Evolutionary conservation across 2,888 invertebrate genomes (phyloP).

Genomic region (Aspidapion aeneum): DNA sequence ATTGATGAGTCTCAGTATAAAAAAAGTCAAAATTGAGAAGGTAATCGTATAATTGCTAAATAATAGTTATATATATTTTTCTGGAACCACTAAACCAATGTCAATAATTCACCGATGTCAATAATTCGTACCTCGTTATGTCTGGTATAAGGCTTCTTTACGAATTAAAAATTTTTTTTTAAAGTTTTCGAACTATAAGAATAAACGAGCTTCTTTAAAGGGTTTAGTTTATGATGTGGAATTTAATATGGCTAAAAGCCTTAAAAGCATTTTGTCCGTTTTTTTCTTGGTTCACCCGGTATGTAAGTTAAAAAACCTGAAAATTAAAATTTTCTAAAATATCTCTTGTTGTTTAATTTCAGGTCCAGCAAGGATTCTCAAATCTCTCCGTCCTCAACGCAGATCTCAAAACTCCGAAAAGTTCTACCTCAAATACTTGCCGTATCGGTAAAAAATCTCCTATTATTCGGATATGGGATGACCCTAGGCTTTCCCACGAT

Average conservation of each 20-base stretch:
- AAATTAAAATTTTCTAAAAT: too few species aligned
- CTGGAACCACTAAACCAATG: background rate
- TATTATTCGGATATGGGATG: slow-evolving; percentile 75
- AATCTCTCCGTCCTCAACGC: background rate
- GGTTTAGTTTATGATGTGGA: too few species aligned
- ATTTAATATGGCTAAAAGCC: too few species aligned
- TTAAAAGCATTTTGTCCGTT: background rate
- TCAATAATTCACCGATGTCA: background rate
- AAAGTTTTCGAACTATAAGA: background rate
- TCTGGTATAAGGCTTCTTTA: background rate
- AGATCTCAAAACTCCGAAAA: slow-evolving; percentile 32
- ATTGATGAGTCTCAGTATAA: too few species aligned
- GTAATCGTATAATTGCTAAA: background rate
- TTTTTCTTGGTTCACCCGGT: background rate
- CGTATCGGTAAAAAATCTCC: slow-evolving; percentile 76
- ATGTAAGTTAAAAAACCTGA: too few species aligned
- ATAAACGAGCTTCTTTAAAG: too few species aligned
- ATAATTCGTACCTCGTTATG: background rate
- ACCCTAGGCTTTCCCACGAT: slow-evolving; percentile 79
- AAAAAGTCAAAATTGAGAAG: background rate
- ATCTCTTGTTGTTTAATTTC: too few species aligned
- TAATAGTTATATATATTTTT: background rate
- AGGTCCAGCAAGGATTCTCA: background rate
- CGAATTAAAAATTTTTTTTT: background rate
- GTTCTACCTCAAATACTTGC: slow-evolving; percentile 72